Evolutionary conservation across 2,797 vertebrate genomes (phyloP).

Genomic region (Scolopax bukidnonensis): DNA sequence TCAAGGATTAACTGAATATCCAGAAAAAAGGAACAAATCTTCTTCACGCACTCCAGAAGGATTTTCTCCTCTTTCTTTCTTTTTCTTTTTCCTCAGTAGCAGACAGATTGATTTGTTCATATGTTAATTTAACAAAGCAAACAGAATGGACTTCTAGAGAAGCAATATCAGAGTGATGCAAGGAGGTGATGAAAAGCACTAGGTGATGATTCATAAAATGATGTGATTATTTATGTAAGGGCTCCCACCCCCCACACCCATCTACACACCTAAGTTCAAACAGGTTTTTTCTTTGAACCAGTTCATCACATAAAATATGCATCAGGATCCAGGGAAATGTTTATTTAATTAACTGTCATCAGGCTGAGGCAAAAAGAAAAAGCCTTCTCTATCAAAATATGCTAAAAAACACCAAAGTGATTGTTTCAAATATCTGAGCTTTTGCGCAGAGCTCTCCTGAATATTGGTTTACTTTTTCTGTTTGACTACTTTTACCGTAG

Average conservation of each 20-base stretch:
- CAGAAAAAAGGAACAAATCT: background rate
- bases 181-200: background rate
- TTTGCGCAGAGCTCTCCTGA: background rate
- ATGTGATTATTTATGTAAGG: conserved; percentile 48
- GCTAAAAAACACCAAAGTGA: conserved; percentile 41
- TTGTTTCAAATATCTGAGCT: background rate
- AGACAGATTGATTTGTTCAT: conserved; percentile 50
- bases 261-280: background rate
- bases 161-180: background rate
- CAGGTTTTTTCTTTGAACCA: conserved; percentile 49
- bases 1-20: background rate
- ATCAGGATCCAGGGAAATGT: background rate
- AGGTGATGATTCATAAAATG: conserved; percentile 18
- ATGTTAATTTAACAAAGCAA: conserved; percentile 47
- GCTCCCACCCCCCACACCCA: background rate
- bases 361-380: conserved; percentile 25
- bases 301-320: conserved; percentile 53
- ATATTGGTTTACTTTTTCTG: background rate
- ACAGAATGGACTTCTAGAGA: background rate
- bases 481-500: background rate
- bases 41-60: background rate
- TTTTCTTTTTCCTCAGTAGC: background rate
- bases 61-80: background rate
- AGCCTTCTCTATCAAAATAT: conserved; percentile 15
- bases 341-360: conserved; percentile 60